These are phyloP conservation scores for Motacilla alba DNA, from an alignment of 2,113 vertebrate genomes.

Conservation along the genomic window DNA sequence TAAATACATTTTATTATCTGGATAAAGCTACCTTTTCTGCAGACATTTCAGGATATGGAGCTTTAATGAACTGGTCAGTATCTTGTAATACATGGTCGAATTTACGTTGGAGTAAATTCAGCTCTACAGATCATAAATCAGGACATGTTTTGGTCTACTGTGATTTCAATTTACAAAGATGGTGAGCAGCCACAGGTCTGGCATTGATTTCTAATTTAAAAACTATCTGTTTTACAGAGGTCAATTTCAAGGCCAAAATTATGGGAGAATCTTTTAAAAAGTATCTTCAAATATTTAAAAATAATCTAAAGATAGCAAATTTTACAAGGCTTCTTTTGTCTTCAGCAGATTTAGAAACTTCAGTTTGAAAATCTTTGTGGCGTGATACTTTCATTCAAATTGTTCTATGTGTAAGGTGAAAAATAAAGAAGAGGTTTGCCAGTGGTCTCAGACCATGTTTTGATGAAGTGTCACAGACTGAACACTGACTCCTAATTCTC, in stretches of 20 bases:
- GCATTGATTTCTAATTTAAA: not conserved
- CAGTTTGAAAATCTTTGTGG: not conserved
- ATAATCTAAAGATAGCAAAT: not conserved
- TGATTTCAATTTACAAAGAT: constrained; percentile 8
- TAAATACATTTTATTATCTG: not conserved
- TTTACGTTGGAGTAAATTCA: not conserved
- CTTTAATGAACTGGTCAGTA: not conserved
- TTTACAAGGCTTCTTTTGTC: not conserved
- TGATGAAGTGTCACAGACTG: not conserved
- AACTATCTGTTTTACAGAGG: not conserved
- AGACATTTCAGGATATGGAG: not conserved
- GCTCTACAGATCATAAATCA: not conserved
- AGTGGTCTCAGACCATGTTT: not conserved
- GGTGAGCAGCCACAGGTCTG: not conserved
- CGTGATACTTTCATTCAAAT: not conserved
- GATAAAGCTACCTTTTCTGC: not conserved
- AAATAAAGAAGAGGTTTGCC: not conserved
- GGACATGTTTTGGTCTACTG: not conserved
- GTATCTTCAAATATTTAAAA: not conserved
- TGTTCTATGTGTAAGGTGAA: not conserved
- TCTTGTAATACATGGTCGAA: not conserved
- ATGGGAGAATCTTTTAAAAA: not conserved
- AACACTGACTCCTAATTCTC: not conserved
- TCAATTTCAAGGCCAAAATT: not conserved
- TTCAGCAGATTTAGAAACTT: not conserved